These are phyloP conservation scores for Panulirus ornatus DNA, from an alignment of 1,140 invertebrate genomes.

Conservation along the genomic window DNA sequence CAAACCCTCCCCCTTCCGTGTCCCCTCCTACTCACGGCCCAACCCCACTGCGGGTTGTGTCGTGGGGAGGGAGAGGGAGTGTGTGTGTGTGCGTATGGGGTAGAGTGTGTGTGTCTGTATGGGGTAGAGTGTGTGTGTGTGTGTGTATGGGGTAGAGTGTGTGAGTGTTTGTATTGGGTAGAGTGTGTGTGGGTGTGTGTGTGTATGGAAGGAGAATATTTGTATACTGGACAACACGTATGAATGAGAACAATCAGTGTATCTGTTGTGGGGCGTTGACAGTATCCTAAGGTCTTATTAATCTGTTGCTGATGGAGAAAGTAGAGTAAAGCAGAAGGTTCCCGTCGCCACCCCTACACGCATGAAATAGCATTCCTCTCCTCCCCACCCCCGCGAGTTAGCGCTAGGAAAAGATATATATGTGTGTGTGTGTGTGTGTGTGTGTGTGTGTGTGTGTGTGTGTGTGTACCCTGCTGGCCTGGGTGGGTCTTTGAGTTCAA, in stretches of 20 bases:
- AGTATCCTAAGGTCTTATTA: background rate
- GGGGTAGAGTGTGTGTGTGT: background rate
- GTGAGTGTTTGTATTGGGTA: background rate
- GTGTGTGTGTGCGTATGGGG: background rate
- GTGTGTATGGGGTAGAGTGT: background rate
- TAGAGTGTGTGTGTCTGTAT: background rate
- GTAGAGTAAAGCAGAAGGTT: background rate
- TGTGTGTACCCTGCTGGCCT: no score
- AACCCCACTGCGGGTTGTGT: no score
- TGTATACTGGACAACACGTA: no score
- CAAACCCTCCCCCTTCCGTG: background rate
- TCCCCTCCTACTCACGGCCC: background rate
- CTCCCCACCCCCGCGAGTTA: no score
- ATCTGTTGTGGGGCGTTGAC: background rate
- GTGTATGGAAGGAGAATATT: background rate
- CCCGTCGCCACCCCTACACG: background rate
- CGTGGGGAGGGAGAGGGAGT: background rate
- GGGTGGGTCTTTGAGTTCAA: no score
- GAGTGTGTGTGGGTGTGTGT: background rate
- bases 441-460: conserved; percentile 32
- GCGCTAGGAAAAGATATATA: background rate
- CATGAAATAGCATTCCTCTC: no score
- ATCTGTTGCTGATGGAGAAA: background rate
- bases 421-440: conserved; percentile 31
- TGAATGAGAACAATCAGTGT: no score